phyloP scores from a whole-genome alignment of 2,797 vertebrate species.

The Mormyrops boulengeri region DNA sequence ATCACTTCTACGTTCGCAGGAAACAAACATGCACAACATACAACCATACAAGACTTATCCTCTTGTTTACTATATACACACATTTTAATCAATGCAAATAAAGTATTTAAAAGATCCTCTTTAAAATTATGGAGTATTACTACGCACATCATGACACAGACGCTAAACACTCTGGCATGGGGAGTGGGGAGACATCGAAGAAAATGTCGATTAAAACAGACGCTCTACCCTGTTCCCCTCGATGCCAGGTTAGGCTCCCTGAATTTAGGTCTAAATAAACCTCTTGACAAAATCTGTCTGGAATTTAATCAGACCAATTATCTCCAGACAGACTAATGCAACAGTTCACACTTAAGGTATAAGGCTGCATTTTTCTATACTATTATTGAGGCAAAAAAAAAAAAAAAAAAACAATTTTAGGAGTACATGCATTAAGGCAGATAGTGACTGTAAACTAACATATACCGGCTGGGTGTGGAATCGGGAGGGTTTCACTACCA shows the following conservation, averaged over 20 bases:
- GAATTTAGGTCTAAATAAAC: background rate
- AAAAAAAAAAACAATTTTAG: background rate
- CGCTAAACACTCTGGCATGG: background rate
- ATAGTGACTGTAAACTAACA: background rate
- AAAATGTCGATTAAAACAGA: background rate
- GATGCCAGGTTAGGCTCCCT: background rate
- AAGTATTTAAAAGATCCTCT: background rate
- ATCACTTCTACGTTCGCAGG: background rate
- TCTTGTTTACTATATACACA: background rate
- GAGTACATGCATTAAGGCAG: background rate
- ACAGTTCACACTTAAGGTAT: background rate
- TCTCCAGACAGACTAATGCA: background rate
- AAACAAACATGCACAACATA: slow-evolving; percentile 8
- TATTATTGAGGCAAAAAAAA: background rate
- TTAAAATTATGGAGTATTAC: background rate
- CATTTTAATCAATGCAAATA: background rate
- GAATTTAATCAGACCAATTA: background rate
- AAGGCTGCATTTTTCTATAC: background rate
- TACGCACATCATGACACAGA: background rate
- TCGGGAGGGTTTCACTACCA: background rate
- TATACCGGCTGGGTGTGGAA: background rate
- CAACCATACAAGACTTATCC: background rate
- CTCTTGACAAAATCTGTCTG: background rate
- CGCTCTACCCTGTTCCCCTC: background rate
- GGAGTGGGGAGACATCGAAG: background rate